A percentile compares a stretch with the other conserved stretches of the same genome.
Evolutionary conservation across 2,797 vertebrate species (phyloP).

Genomic region (Oryzias dopingdopingensis): DNA sequence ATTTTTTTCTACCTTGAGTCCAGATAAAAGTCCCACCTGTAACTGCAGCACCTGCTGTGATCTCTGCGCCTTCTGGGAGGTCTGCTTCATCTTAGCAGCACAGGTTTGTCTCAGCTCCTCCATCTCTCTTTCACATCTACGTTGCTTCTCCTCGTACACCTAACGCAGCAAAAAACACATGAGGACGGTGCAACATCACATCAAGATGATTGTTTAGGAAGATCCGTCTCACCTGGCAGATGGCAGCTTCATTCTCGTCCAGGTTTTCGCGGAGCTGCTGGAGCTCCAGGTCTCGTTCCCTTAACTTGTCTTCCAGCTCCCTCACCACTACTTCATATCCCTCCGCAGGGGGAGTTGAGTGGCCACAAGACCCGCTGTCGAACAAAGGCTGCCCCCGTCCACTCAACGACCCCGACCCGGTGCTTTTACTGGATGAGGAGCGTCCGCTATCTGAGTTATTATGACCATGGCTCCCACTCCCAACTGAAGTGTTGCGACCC

Average conservation of each 20-base stretch:
- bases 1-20: background rate
- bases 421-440: slow-evolving; percentile 89
- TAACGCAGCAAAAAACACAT: slow-evolving; percentile 41
- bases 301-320: slow-evolving; percentile 93
- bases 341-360: slow-evolving; percentile 81
- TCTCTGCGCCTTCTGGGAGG: slow-evolving; percentile 87
- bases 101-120: slow-evolving; percentile 88
- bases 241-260: slow-evolving; percentile 92
- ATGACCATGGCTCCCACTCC: slow-evolving; percentile 74
- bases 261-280: slow-evolving; percentile 90
- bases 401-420: slow-evolving; percentile 88
- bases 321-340: slow-evolving; percentile 87
- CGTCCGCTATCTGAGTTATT: slow-evolving; percentile 96
- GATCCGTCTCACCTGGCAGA: slow-evolving; percentile 83
- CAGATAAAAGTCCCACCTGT: slow-evolving; percentile 67
- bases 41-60: slow-evolving; percentile 94
- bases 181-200: slow-evolving; percentile 7
- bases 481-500: slow-evolving; percentile 50
- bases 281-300: slow-evolving; percentile 89
- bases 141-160: slow-evolving; percentile 93
- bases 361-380: slow-evolving; percentile 90
- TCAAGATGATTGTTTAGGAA: background rate
- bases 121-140: slow-evolving; percentile 87
- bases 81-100: slow-evolving; percentile 83
- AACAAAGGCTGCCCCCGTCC: slow-evolving; percentile 87